Evolutionary conservation across 1,140 invertebrate genomes (phyloP).

Genomic region (Ceratosolen solmsi): DNA sequence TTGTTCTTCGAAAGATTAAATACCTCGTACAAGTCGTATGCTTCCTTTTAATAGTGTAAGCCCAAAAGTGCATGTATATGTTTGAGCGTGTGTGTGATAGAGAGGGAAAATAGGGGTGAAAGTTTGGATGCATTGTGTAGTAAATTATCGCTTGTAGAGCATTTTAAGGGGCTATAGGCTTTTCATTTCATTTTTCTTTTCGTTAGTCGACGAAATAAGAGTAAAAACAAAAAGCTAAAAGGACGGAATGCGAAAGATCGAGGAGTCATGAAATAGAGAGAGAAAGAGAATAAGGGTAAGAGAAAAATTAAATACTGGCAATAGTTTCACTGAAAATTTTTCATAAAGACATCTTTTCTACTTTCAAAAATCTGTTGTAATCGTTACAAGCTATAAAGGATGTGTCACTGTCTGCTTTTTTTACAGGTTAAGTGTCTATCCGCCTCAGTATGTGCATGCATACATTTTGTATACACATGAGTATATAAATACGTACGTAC

Average conservation of each 20-base stretch:
- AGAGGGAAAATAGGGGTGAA: conserved; percentile 23
- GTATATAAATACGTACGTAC: background rate
- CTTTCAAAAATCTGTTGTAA: background rate
- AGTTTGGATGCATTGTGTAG: conserved; percentile 12
- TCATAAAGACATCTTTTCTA: background rate
- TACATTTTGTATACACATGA: background rate
- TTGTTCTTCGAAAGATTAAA: conserved; percentile 2
- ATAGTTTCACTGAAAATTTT: background rate
- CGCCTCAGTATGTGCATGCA: background rate
- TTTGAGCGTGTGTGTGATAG: background rate
- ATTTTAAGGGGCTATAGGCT: background rate
- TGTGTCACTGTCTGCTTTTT: background rate
- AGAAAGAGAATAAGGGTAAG: conserved; percentile 36
- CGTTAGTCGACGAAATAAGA: background rate
- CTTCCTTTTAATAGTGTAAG: background rate
- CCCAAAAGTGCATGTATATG: background rate
- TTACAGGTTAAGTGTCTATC: background rate
- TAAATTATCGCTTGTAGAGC: background rate
- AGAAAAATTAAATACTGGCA: conserved; percentile 17
- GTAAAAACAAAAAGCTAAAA: conserved; percentile 26
- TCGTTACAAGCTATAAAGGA: background rate
- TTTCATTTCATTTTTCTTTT: background rate
- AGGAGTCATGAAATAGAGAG: conserved; percentile 39
- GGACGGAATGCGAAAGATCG: conserved; percentile 31
- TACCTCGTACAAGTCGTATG: background rate